phyloP scores from a whole-genome alignment of 2,888 invertebrate species.

The Eristalis tenax region DNA sequence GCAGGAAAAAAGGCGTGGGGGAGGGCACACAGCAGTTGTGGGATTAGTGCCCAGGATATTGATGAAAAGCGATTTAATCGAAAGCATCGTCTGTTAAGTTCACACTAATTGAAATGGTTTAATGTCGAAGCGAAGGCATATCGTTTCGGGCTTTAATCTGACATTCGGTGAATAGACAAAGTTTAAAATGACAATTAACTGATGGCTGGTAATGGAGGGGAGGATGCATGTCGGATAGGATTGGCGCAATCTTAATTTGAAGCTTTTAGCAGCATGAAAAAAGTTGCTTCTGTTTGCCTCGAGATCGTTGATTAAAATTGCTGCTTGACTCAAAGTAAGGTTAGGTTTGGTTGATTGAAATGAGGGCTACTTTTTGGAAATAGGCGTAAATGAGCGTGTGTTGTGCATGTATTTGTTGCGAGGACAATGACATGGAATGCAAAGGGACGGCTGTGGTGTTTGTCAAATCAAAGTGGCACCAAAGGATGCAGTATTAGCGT shows the following conservation, averaged over 20 bases:
- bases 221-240: not conserved
- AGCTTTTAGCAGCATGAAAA: not conserved
- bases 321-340: too few species aligned
- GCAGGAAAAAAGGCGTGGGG: constrained; percentile 4
- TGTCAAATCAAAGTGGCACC: too few species aligned
- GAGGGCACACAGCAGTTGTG: not conserved
- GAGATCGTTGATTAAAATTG: too few species aligned
- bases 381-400: too few species aligned
- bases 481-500: too few species aligned
- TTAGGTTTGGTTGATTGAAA: too few species aligned
- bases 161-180: constrained; percentile 1
- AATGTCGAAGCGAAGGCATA: constrained; percentile 18
- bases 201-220: not conserved
- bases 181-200: constrained; percentile 5
- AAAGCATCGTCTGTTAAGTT: constrained; percentile 59
- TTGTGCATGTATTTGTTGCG: too few species aligned
- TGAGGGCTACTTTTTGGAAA: too few species aligned
- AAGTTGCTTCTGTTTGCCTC: too few species aligned
- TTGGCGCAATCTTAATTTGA: not conserved
- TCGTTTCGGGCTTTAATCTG: constrained; percentile 26
- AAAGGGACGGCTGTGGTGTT: too few species aligned
- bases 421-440: too few species aligned
- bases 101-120: constrained; percentile 67
- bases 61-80: constrained; percentile 66
- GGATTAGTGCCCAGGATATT: constrained; percentile 59